These are phyloP conservation scores for Cardiocondyla obscurior DNA, from an alignment of 1,140 invertebrate species.

Conservation along the genomic window DNA sequence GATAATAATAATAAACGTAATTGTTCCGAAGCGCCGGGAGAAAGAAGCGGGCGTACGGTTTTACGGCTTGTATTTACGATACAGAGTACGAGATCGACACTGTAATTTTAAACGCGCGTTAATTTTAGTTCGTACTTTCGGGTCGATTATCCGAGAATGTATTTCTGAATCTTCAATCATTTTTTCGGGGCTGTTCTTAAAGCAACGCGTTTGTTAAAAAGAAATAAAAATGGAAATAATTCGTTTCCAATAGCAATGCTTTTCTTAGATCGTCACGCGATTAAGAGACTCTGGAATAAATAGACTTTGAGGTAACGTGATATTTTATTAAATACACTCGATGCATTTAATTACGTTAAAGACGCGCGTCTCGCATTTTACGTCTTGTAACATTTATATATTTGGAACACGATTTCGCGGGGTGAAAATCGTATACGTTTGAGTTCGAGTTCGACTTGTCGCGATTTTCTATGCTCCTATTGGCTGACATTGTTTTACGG, in stretches of 20 bases:
- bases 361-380: not conserved
- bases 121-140: not conserved
- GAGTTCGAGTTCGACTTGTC: not conserved
- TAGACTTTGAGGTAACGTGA: not conserved
- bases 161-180: not conserved
- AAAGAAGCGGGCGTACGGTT: not conserved
- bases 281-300: not conserved
- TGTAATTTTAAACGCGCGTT: not conserved
- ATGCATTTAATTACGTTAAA: not conserved
- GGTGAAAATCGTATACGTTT: constrained; percentile 17
- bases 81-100: not conserved
- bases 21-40: not conserved
- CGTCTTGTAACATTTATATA: not conserved
- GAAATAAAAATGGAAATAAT: too few relatives aligned
- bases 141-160: not conserved
- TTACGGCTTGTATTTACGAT: not conserved
- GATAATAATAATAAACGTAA: not conserved
- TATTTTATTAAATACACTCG: not conserved
- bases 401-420: not conserved
- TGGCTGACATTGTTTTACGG: constrained; percentile 55
- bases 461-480: not conserved
- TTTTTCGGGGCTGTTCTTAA: not conserved
- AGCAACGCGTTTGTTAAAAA: not conserved
- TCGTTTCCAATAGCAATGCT: not conserved
- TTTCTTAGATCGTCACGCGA: not conserved